Base-by-base conservation (phyloP, 2,113 vertebrate genomes). In the Ptilonorhynchus violaceus region DNA sequence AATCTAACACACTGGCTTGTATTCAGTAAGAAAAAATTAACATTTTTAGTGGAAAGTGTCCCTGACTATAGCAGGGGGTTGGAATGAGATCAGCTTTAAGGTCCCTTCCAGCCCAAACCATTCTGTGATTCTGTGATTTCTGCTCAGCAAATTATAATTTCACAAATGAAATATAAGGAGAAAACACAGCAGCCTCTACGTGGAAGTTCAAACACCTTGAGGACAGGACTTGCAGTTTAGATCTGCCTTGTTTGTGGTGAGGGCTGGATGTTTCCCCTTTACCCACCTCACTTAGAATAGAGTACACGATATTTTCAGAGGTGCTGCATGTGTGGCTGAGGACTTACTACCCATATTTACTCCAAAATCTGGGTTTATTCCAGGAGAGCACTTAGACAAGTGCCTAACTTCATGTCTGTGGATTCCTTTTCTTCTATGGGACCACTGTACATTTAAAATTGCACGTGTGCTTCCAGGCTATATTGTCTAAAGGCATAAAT, bases 381-480 rank as follows among this genome's bases (percentile, higher is more conserved):
- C 85, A 85, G 70, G 44, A 62, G 83, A 68, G 6, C 28, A 47
- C 33, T 73, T 70, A 56, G 47, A 15, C 13, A 88, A 88, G 23
- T 49, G 28, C 67, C 22, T 58, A 17, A 69, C 27, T 79, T 62
- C 18, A 31, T 52, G 53, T 9, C 6, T 66, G 23, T n/a, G 20
- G 58, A 42, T 79, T 83, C 50, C 55, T 72, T 67, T 55, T 58
- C 4, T 52, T 80, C 42, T 44, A 21, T 55, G 17, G 10, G 12
- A 70, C 21, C 19, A 19, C 10, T 37, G 9, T 21, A 1, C 24
- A 31, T 60, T 75, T 82, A 19, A 75, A 87, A 28, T 23, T 64
- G 15, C n/a, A 13, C 0, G 0, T 19, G 37, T 85, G 9, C n/a
- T 89, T 56, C 15, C 10, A 28, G 20, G 9, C 35, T 47, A 1